A percentile compares a stretch with the other conserved stretches of the same genome.
Conservation (phyloP, 2,888 invertebrate species). For the Blera fallax region DNA sequence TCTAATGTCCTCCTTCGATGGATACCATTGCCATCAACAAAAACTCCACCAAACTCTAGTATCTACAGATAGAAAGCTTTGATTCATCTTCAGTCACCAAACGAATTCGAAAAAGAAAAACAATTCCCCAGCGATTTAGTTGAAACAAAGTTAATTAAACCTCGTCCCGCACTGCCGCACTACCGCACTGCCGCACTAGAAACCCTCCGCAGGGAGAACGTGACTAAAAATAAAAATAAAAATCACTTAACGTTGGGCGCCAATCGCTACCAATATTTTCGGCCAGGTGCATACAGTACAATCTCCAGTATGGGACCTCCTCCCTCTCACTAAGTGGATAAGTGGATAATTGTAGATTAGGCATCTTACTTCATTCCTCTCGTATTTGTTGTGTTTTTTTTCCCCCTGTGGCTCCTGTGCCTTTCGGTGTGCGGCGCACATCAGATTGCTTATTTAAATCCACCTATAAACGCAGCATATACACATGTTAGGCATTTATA, state of each 20-base stretch:
- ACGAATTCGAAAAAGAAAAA: too few species aligned
- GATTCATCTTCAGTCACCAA: too few species aligned
- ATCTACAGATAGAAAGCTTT: too few species aligned
- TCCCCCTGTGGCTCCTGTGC: neutral
- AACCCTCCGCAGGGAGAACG: neutral
- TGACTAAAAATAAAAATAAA: slow-evolving; percentile 2
- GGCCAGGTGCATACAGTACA: slow-evolving; percentile 40
- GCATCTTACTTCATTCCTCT: slow-evolving; percentile 17
- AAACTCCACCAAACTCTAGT: too few species aligned
- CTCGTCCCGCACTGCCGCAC: too few species aligned
- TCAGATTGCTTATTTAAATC: neutral
- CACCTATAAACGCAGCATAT: neutral
- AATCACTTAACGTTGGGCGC: slow-evolving; percentile 38
- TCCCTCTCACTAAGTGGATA: slow-evolving; percentile 51
- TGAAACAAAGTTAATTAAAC: neutral
- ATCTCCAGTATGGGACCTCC: slow-evolving; percentile 14
- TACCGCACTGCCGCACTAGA: neutral
- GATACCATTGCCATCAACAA: too few species aligned
- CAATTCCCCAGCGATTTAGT: too few species aligned
- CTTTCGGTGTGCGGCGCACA: neutral
- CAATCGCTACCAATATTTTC: slow-evolving; percentile 17
- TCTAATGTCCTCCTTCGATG: too few species aligned
- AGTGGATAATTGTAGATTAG: slow-evolving; percentile 49
- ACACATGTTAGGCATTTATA: neutral
- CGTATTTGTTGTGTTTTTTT: neutral